A percentile compares a stretch with the other conserved stretches of the same genome.
Conservation (phyloP, 2,113 vertebrate genomes). For the Zosterops pallidus region DNA sequence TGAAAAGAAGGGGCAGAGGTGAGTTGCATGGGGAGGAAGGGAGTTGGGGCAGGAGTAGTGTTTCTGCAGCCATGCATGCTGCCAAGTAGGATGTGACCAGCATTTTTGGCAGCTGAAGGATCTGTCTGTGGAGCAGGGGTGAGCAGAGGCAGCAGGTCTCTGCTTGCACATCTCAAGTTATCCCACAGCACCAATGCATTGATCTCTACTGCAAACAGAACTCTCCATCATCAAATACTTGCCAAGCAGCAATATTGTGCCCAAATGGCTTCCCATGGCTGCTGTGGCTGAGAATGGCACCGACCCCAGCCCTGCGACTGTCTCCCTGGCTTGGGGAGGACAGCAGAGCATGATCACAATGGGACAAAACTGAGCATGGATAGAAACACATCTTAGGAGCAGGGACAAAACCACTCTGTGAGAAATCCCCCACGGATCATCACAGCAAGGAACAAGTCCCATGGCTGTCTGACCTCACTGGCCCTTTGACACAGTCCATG, state of each 20-base stretch:
- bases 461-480: background rate
- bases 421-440: background rate
- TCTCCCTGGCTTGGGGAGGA: background rate
- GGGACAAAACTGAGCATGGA: background rate
- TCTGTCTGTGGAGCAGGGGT: background rate
- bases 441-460: background rate
- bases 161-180: background rate
- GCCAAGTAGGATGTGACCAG: background rate
- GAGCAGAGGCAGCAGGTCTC: background rate
- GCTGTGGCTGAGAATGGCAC: background rate
- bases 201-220: background rate
- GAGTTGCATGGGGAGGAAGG: background rate
- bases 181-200: accelerated
- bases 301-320: background rate
- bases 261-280: background rate
- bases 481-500: background rate
- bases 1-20: background rate
- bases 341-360: accelerated
- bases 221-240: background rate
- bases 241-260: background rate
- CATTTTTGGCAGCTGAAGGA: background rate
- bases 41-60: background rate
- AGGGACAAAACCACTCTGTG: accelerated
- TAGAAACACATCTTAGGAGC: background rate
- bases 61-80: background rate